Conservation (phyloP, 2,888 invertebrate species). For the Ypsolopha scabrella region DNA sequence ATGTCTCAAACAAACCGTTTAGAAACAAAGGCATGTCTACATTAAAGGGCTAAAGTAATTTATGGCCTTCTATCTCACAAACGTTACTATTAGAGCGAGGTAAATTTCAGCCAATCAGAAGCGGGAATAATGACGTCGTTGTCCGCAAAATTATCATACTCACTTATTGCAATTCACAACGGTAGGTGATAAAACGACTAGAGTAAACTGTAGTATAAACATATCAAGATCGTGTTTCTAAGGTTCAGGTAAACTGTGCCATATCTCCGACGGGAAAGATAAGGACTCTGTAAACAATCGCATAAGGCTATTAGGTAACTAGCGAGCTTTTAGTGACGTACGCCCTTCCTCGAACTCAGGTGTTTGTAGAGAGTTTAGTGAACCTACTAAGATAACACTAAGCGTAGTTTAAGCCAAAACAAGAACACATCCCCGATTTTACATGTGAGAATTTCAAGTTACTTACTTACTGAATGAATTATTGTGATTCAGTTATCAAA, state of each 20-base stretch:
- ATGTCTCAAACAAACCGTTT: not conserved
- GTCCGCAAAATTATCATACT: no score
- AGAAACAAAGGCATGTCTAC: conserved; percentile 1
- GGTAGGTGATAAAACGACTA: no score
- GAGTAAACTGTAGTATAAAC: not conserved
- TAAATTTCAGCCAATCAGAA: not conserved
- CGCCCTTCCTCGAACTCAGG: conserved; percentile 2
- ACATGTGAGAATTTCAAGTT: no score
- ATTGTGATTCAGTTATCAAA: no score
- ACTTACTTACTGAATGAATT: no score
- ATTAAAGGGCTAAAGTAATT: not conserved
- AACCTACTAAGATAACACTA: not conserved
- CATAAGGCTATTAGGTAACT: conserved; percentile 12
- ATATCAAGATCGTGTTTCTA: not conserved
- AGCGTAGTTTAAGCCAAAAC: not conserved
- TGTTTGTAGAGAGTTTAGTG: not conserved
- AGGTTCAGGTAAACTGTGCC: conserved; percentile 4
- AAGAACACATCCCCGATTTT: no score
- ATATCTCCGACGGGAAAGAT: conserved; percentile 29
- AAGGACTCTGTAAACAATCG: conserved; percentile 36
- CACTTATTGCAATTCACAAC: no score
- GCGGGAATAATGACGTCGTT: not conserved
- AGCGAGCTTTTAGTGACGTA: conserved; percentile 1
- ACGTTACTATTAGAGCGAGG: not conserved
- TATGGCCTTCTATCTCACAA: not conserved